Base-by-base conservation (phyloP, 2,113 vertebrate species). In the Sceloporus tristichus region DNA sequence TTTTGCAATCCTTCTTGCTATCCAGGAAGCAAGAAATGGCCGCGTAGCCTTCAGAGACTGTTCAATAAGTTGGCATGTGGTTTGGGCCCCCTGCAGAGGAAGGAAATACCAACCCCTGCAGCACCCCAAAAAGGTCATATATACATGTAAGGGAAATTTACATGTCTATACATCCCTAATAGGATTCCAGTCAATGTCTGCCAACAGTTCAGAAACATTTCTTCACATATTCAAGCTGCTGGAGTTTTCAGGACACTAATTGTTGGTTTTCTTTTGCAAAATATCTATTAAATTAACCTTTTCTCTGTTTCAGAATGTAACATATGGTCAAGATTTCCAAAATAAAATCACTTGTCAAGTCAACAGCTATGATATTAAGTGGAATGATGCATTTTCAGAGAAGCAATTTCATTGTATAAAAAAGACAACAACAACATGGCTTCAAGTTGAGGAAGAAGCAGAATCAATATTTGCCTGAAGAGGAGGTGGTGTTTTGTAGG, bases 351-450 rank as follows among this genome's bases (percentile, higher is more conserved):
- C 48, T 29, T 53, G 66, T 54, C 14, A 25, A 71, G 66, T 34
- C 27, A 23, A 19, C 6, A 56, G 27, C 25, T 84, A 27, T 34
- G 18, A 84, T n/a, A 71, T 71, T n/a, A 71, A 86, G n/a, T 42
- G 59, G n/a, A 66, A 48, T 19, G 5, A 59, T 59, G 56, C 56
- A 83, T 42, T 56, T 91, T 73, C 4, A 59, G n/a, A 85, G 89
- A 75, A 87, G 65, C 82, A 75, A 48, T 38, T 19, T 56, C 53
- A 66, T 76, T 66, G 56, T 68, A 1, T 0, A 65, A 34, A 82
- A 81, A 29, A 27, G 74, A 71, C 70, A 85, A 89, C 84, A 90
- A 5, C 54, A 90, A 9, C 2, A 76, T 21, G 48, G 4, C 62
- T 80, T 88, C 76, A 78, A 25, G 14, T 75, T 34, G 38, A 68